A percentile compares a stretch with the other conserved stretches of the same genome.
Evolutionary conservation across 2,113 vertebrate genomes (phyloP).

Genomic region (Microcebus griseorufus): DNA sequence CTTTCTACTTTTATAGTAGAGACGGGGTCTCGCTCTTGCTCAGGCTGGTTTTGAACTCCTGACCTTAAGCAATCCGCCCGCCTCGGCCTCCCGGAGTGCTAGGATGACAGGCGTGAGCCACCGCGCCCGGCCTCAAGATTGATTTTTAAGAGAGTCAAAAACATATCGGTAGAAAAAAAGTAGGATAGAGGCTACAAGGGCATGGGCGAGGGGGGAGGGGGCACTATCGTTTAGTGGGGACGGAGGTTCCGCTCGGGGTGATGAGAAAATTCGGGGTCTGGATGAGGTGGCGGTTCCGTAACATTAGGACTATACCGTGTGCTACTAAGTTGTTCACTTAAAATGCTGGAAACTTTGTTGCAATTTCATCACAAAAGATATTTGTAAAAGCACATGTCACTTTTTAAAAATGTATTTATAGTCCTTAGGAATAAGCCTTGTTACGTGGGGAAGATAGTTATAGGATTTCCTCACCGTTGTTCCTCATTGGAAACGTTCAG

Average conservation of each 20-base stretch:
- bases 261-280: background rate
- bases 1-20: no score
- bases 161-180: background rate
- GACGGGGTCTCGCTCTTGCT: no score
- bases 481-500: no score
- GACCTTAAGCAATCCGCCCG: no score
- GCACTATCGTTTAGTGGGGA: rapidly evolving
- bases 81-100: no score
- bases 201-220: background rate
- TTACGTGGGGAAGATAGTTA: rapidly evolving
- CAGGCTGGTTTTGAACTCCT: no score
- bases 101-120: no score
- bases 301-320: background rate
- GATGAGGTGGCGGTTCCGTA: background rate
- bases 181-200: background rate
- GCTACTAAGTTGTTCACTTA: background rate
- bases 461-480: background rate
- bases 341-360: background rate
- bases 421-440: background rate
- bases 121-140: no score
- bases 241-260: background rate
- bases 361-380: background rate
- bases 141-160: no score
- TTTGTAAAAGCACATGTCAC: no score
- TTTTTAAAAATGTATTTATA: background rate